Evolutionary conservation across 2,888 invertebrate species (phyloP), one percentile per base, ranked within the genome.

Genomic region (Epinotia bilunana): DNA sequence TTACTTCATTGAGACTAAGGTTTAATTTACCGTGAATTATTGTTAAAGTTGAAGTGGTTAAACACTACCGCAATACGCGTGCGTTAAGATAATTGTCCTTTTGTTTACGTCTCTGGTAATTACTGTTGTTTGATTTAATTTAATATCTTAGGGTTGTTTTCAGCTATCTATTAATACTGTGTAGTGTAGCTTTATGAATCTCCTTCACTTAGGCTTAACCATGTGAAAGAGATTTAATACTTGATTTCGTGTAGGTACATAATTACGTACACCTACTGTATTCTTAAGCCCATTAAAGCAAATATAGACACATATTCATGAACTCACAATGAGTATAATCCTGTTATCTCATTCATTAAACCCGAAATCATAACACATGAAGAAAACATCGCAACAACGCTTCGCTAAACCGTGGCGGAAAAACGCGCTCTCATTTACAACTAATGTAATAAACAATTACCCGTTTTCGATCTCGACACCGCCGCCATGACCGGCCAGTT

Each of bases 1-100:
- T 76, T 83, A 79, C 16, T 0, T 9, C 16, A 3, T 7, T 53
- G 3, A 3, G 0, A 13, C 74, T 83, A 86, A 77, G 72, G 81
- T 81, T 77, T 1, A 67, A 43, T 76, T 72, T 83, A 20, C 76
- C 13, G 46, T 77, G 76, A 70, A 3, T 18, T 2, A 9, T 16
- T 69, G 74, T 55, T 49, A 67, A 23, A 20, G 7, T 20, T 83
- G 86, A 82, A 58, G 76, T 86, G 80, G 88, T 88, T 82, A 86
- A 85, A 90, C 87, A 88, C 91, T 91, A 91, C 90, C 91, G 90
- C 86, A 85, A 81, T 83, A 81, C 85, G 84, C 82, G 55, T 87
- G 87, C 92, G 91, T 89, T 92, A 89, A 78, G 92, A 92, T 91
- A 91, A 92, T 92, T 89, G 86, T 86, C 88, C 91, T 90, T 91